Conservation (phyloP, 2,113 vertebrate species). For the Motacilla alba region DNA sequence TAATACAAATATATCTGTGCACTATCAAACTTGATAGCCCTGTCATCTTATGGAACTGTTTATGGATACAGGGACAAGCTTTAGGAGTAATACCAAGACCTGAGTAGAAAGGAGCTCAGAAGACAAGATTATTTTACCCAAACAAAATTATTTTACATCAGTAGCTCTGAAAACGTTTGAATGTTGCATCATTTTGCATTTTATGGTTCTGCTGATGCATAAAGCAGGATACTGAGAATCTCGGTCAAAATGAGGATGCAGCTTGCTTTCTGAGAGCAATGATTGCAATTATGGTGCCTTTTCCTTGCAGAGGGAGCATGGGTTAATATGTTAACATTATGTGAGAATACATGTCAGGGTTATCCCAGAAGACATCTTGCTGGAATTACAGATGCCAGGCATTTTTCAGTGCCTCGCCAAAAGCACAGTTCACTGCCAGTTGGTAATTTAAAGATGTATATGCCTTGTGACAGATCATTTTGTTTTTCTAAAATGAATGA, state of each 20-base stretch:
- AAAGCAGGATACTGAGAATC: not conserved
- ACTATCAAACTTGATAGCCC: not conserved
- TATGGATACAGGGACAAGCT: not conserved
- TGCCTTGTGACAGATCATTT: not conserved
- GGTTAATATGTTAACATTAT: not conserved
- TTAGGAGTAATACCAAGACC: not conserved
- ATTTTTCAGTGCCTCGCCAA: constrained; percentile 13
- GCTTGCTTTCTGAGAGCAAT: not conserved
- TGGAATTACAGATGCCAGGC: not conserved
- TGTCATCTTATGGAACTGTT: not conserved
- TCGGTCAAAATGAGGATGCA: not conserved
- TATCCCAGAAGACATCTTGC: not conserved
- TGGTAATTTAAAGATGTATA: not conserved
- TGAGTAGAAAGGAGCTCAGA: not conserved
- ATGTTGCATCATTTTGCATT: not conserved
- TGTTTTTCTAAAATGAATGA: not conserved
- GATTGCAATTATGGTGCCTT: not conserved
- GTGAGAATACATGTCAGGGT: too few species aligned
- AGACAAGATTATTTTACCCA: not conserved
- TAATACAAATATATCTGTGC: not conserved
- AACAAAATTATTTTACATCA: not conserved
- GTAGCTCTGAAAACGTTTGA: not conserved
- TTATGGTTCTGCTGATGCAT: not conserved
- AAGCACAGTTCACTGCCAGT: not conserved
- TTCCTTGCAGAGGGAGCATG: not conserved